phyloP scores from a whole-genome alignment of 2,797 vertebrate genomes.

The Mus caroli region DNA sequence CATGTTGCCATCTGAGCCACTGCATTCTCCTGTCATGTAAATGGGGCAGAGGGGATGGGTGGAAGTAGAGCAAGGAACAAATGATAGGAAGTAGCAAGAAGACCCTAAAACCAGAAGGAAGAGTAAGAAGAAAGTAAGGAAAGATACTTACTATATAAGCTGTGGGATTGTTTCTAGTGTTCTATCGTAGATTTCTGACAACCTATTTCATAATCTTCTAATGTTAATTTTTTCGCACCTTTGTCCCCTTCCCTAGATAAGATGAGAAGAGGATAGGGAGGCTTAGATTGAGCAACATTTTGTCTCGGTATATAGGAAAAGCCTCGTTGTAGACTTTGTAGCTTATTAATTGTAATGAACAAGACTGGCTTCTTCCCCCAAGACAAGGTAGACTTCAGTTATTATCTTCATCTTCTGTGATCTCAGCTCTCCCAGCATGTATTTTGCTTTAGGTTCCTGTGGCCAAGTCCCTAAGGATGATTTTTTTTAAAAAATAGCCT shows the following conservation, averaged over 20 bases:
- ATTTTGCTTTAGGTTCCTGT: not conserved
- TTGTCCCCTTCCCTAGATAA: not conserved
- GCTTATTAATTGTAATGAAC: not conserved
- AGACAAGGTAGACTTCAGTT: not conserved
- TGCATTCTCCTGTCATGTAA: not conserved
- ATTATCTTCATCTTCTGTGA: not conserved
- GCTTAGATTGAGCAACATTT: not conserved
- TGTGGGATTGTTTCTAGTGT: not conserved
- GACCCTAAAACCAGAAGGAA: not conserved
- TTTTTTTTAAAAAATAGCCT: not conserved
- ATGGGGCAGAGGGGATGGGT: accelerated
- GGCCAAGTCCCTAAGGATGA: not conserved
- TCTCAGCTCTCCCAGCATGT: not conserved
- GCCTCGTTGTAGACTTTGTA: not conserved
- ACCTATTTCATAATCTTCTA: not conserved
- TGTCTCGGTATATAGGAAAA: not conserved
- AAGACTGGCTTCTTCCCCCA: not conserved
- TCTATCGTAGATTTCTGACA: not conserved
- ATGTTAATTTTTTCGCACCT: not conserved
- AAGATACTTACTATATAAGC: not conserved
- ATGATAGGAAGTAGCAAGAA: not conserved
- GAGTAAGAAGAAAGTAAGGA: not conserved
- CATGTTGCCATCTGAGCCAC: not conserved
- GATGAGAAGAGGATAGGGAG: not conserved
- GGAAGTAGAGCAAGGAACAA: not conserved